A percentile compares a stretch with the other conserved stretches of the same genome.
Conservation (phyloP, 2,797 vertebrate genomes). For the Cuniculus paca region DNA sequence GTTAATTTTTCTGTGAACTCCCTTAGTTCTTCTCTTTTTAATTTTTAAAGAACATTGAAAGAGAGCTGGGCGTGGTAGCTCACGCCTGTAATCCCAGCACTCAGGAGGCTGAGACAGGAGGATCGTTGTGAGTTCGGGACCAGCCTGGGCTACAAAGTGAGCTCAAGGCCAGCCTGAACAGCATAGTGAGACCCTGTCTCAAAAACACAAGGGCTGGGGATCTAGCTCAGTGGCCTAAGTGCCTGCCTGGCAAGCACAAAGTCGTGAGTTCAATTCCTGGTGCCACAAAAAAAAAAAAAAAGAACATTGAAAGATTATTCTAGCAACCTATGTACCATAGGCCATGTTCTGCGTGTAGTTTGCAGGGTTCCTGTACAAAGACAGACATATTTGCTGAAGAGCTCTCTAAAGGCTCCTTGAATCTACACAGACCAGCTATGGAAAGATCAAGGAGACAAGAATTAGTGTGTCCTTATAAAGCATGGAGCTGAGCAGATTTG, state of each 20-base stretch:
- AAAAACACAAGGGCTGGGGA: no score
- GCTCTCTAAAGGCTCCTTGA: background rate
- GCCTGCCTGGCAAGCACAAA: no score
- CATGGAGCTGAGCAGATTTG: conserved; percentile 7
- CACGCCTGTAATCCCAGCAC: no score
- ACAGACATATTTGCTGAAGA: conserved; percentile 37
- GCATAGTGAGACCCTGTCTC: no score
- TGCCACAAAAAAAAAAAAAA: no score
- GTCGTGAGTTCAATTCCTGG: no score
- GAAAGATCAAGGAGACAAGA: background rate
- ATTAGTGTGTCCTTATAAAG: conserved; percentile 6
- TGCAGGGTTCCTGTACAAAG: background rate
- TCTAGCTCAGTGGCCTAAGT: no score
- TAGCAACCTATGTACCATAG: conserved; percentile 1
- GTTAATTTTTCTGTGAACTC: conserved; percentile 33
- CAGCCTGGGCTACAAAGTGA: no score
- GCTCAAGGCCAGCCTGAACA: no score
- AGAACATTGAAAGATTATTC: background rate
- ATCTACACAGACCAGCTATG: background rate
- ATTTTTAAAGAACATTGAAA: background rate
- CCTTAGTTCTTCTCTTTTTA: background rate
- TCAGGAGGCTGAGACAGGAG: no score
- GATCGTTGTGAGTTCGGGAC: no score
- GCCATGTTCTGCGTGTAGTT: conserved; percentile 6
- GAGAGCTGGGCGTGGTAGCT: no score